Percentiles rank a stretch among this genome's conserved stretches.
phyloP scores from a whole-genome alignment of 1,140 invertebrate genomes.

The Planococcus citri region DNA sequence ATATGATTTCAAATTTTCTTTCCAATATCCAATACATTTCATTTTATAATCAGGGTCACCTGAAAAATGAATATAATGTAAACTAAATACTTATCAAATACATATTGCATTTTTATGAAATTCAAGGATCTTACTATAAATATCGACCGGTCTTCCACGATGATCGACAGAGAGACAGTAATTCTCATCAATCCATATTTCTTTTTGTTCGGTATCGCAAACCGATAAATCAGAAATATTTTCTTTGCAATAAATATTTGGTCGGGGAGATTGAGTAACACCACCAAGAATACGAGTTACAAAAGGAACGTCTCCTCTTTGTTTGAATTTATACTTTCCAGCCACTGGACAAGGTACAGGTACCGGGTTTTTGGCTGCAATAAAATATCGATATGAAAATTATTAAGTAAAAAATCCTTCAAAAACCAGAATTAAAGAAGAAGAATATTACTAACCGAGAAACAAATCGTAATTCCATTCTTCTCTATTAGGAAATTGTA shows the following conservation, averaged over 20 bases:
- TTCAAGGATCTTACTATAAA: conserved; percentile 71
- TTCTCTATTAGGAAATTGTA: conserved; percentile 71
- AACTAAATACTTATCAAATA: conserved; percentile 20
- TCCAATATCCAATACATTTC: conserved; percentile 96
- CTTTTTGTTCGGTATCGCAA: conserved; percentile 85
- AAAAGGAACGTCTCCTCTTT: conserved; percentile 75
- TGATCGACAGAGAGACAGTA: conserved; percentile 94
- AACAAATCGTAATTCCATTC: conserved; percentile 82
- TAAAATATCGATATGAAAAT: background rate
- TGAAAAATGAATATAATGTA: conserved; percentile 34
- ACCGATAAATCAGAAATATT: conserved; percentile 91
- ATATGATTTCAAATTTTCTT: conserved; percentile 95
- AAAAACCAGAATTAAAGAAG: background rate
- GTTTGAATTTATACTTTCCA: conserved; percentile 88
- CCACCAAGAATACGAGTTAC: conserved; percentile 86
- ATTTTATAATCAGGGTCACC: conserved; percentile 91
- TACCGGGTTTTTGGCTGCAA: conserved; percentile 73
- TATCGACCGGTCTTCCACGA: conserved; percentile 80
- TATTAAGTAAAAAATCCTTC: background rate
- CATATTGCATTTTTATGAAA: no score
- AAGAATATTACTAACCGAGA: conserved; percentile 40
- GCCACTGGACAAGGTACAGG: conserved; percentile 89
- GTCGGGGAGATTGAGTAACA: conserved; percentile 81
- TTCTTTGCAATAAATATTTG: conserved; percentile 83
- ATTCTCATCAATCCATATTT: conserved; percentile 83